Evolutionary conservation across 1,140 invertebrate species (phyloP).

Genomic region (Saccostrea cuccullata): DNA sequence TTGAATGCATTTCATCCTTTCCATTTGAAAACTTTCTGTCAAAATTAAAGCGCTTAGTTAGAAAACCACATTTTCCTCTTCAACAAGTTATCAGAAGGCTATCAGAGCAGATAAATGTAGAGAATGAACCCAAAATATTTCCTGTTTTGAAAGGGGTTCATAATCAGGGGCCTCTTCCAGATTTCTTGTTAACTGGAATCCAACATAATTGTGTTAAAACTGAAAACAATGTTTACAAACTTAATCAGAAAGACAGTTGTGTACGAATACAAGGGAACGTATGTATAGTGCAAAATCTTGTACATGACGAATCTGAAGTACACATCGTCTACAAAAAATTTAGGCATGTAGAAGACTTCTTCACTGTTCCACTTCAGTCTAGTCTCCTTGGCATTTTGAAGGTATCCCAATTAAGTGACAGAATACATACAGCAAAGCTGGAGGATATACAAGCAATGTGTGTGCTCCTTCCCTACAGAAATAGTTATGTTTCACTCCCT

Average conservation of each 20-base stretch:
- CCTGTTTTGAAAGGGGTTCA: too few relatives aligned
- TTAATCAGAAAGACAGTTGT: conserved; percentile 6
- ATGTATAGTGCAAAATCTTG: neutral
- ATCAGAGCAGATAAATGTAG: too few relatives aligned
- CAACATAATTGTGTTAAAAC: neutral
- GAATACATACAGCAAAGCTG: neutral
- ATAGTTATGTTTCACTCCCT: neutral
- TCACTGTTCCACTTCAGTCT: neutral
- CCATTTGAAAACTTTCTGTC: conserved; percentile 79
- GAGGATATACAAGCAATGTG: neutral
- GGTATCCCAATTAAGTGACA: neutral
- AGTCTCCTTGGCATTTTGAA: conserved; percentile 45
- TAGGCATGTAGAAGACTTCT: neutral
- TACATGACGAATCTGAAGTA: neutral
- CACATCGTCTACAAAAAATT: neutral
- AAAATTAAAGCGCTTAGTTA: conserved; percentile 73
- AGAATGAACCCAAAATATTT: too few relatives aligned
- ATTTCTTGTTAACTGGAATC: neutral
- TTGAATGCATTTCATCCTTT: conserved; percentile 75
- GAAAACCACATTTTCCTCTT: conserved; percentile 65
- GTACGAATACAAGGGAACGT: neutral
- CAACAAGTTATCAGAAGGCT: conserved; percentile 66
- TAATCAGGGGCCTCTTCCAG: too few relatives aligned
- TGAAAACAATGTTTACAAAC: neutral
- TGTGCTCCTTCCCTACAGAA: neutral